Evolutionary conservation across 64 coral and sea anemone genomes (phyloP).

Genomic region (Dendronephthya gigantea): DNA sequence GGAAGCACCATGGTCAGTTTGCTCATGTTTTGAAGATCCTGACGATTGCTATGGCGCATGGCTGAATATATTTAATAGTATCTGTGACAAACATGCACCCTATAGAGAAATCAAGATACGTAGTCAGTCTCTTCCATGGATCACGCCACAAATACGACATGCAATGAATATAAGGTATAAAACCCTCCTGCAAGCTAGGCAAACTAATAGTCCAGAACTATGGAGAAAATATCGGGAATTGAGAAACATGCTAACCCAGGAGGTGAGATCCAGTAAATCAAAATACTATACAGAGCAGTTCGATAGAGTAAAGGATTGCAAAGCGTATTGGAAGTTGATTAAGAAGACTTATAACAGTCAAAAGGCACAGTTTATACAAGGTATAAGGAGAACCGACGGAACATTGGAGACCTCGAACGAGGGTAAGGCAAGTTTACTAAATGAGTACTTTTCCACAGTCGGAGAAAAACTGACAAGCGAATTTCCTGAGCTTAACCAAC

Average conservation of each 20-base stretch:
- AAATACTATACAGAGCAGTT: conserved; percentile 19
- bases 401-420: not conserved
- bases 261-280: not conserved
- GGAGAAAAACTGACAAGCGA: conserved; percentile 19
- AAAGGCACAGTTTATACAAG: conserved; percentile 5
- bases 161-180: conserved; percentile 5
- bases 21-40: conserved; percentile 32
- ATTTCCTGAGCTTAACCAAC: not conserved
- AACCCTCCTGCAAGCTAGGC: not conserved
- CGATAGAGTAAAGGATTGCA: conserved; percentile 29
- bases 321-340: conserved; percentile 19
- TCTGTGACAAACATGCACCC: conserved; percentile 36
- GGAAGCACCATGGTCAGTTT: conserved; percentile 8
- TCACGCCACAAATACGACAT: conserved; percentile 14
- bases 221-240: not conserved
- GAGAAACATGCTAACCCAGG: not conserved
- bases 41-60: conserved; percentile 43
- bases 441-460: not conserved
- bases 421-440: not conserved
- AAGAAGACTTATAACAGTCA: no score
- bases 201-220: not conserved
- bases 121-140: not conserved
- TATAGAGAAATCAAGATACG: conserved; percentile 34
- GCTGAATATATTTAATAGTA: conserved; percentile 36
- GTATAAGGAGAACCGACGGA: not conserved